Evolutionary conservation across 2,888 invertebrate genomes (phyloP).

Genomic region (Oxytorus armatus): DNA sequence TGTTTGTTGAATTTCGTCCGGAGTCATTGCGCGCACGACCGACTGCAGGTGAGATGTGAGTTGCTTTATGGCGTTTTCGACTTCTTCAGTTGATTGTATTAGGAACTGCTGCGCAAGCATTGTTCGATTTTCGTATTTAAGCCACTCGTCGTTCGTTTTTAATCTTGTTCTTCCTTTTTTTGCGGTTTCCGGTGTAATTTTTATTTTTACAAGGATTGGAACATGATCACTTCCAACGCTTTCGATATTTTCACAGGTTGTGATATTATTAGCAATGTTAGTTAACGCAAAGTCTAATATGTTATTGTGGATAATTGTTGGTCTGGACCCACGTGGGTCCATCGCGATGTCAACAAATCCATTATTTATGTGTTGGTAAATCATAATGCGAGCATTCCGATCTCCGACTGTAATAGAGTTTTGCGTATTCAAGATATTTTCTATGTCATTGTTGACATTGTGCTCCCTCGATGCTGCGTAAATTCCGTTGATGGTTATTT

Average conservation of each 20-base stretch:
- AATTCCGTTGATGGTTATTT: conserved; percentile 30
- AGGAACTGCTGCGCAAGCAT: not conserved
- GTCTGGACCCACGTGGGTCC: conserved; percentile 23
- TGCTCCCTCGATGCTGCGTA: conserved; percentile 20
- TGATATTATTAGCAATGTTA: conserved; percentile 41
- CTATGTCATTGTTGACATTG: conserved; percentile 35
- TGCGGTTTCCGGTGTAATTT: conserved; percentile 25
- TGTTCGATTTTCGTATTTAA: too few species aligned
- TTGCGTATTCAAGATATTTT: conserved; percentile 25
- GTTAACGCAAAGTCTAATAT: conserved; percentile 42
- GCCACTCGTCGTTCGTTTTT: conserved; percentile 42
- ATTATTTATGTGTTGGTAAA: conserved; percentile 6
- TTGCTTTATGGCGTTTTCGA: conserved; percentile 36
- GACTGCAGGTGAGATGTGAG: conserved; percentile 33
- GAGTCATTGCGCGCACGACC: conserved; percentile 26
- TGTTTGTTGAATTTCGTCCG: conserved; percentile 28
- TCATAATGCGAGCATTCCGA: conserved; percentile 22
- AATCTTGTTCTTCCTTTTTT: conserved; percentile 49
- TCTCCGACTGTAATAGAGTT: conserved; percentile 30
- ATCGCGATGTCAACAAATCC: conserved; percentile 13
- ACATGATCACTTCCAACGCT: conserved; percentile 47
- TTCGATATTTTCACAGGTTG: conserved; percentile 34
- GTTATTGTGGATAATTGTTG: not conserved
- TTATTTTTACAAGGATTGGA: conserved; percentile 45
- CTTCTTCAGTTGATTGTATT: conserved; percentile 38